Evolutionary conservation across 2,113 vertebrate genomes (phyloP).

Genomic region (Eulemur macaco): DNA sequence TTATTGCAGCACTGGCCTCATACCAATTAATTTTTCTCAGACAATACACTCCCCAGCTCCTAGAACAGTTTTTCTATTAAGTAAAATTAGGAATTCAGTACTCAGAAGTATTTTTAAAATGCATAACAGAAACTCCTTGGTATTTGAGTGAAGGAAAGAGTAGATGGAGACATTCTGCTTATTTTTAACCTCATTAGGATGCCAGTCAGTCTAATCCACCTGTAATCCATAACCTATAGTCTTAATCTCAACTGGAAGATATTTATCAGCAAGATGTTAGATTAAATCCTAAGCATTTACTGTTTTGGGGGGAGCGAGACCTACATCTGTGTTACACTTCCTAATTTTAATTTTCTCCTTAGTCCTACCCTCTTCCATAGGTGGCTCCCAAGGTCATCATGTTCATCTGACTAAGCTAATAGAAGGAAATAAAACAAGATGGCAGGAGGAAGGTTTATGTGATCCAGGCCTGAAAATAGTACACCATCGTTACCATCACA

Average conservation of each 20-base stretch:
- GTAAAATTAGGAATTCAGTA: neutral
- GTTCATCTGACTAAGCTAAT: neutral
- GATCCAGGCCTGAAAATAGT: neutral
- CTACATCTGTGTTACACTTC: neutral
- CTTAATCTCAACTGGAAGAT: neutral
- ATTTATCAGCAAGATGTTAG: neutral
- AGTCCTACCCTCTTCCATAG: neutral
- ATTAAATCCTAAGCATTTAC: conserved; percentile 22
- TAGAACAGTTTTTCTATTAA: neutral
- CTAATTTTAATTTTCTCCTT: conserved; percentile 15
- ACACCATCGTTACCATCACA: neutral
- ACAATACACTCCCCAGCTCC: neutral
- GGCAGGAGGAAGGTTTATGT: neutral
- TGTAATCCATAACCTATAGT: neutral
- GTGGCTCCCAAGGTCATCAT: neutral
- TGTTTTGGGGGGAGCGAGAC: neutral
- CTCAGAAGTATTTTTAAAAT: neutral
- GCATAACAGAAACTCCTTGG: neutral
- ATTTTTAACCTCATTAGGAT: neutral
- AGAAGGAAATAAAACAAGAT: neutral
- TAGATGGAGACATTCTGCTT: neutral
- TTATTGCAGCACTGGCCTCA: neutral
- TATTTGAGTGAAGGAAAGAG: neutral
- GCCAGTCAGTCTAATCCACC: neutral
- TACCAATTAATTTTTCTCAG: neutral